A percentile compares a stretch with the other conserved stretches of the same genome.
These are phyloP conservation scores for Centropristis striata DNA, from an alignment of 2,113 vertebrate species.

Conservation along the genomic window DNA sequence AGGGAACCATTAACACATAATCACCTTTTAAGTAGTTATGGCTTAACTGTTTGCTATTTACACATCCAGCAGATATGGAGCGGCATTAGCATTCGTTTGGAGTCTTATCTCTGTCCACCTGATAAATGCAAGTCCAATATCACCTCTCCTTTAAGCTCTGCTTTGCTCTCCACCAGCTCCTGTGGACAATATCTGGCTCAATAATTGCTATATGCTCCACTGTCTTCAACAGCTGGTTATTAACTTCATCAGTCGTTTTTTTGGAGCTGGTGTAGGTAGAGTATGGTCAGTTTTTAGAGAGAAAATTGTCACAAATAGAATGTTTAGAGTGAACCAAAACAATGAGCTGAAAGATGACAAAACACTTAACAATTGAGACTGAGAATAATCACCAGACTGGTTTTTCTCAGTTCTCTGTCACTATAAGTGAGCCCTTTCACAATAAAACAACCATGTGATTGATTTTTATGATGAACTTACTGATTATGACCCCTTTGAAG, in stretches of 20 bases:
- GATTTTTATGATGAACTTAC: too few relatives aligned
- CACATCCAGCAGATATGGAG: not conserved
- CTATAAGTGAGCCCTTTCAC: not conserved
- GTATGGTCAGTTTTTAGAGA: not conserved
- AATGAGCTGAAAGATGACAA: not conserved
- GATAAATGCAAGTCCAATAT: not conserved
- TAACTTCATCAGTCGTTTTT: not conserved
- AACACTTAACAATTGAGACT: too few relatives aligned
- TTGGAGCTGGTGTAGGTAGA: not conserved
- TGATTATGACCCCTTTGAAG: too few relatives aligned
- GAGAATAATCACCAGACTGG: not conserved
- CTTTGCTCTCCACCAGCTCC: not conserved
- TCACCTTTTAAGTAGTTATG: not conserved
- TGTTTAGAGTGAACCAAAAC: not conserved
- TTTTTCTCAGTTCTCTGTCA: not conserved
- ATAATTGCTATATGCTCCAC: not conserved
- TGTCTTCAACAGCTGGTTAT: not conserved
- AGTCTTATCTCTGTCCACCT: not conserved
- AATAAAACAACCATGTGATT: too few relatives aligned
- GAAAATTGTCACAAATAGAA: too few relatives aligned
- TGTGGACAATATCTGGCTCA: not conserved
- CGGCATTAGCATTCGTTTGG: not conserved
- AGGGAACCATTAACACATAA: constrained; percentile 1
- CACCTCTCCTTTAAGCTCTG: not conserved
- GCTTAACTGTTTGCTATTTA: not conserved